Percentiles rank a stretch among this genome's conserved stretches.
These are phyloP conservation scores for Monopterus albus DNA, from an alignment of 2,113 vertebrate genomes.

Conservation along the genomic window DNA sequence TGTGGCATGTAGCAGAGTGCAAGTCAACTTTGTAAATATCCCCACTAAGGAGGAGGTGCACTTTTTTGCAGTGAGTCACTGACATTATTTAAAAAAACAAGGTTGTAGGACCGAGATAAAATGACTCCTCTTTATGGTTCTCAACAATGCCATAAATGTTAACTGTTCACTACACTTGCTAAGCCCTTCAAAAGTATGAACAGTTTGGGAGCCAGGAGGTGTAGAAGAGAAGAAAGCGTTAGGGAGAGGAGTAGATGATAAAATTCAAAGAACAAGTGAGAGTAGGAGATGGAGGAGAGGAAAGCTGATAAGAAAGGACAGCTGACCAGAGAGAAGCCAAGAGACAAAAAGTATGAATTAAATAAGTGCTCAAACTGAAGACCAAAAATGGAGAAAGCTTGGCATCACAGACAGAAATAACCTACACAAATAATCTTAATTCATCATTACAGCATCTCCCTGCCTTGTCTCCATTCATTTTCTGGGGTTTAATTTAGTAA, in stretches of 20 bases:
- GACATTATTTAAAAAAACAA: conserved; percentile 59
- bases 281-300: conserved; percentile 17
- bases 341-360: conserved; percentile 22
- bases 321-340: conserved; percentile 5
- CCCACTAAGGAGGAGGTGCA: conserved; percentile 41
- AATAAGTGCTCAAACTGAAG: conserved; percentile 13
- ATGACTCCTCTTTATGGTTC: conserved; percentile 40
- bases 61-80: conserved; percentile 53
- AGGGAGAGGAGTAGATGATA: conserved; percentile 24
- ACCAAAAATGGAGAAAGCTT: conserved; percentile 1
- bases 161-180: conserved; percentile 35
- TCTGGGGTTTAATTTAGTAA: conserved; percentile 14
- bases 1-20: conserved; percentile 6
- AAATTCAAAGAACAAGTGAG: conserved; percentile 6
- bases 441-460: conserved; percentile 15
- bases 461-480: conserved; percentile 34
- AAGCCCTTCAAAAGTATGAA: conserved; percentile 34
- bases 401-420: conserved; percentile 5
- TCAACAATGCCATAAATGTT: conserved; percentile 55
- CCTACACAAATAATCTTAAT: conserved; percentile 23
- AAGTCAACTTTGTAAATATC: conserved; percentile 56
- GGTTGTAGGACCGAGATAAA: conserved; percentile 49
- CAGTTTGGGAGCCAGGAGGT: conserved; percentile 19
- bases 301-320: conserved; percentile 27
- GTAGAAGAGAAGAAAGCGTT: conserved; percentile 13